Conservation (phyloP, 2,888 invertebrate species). For the Eilema caniola region DNA sequence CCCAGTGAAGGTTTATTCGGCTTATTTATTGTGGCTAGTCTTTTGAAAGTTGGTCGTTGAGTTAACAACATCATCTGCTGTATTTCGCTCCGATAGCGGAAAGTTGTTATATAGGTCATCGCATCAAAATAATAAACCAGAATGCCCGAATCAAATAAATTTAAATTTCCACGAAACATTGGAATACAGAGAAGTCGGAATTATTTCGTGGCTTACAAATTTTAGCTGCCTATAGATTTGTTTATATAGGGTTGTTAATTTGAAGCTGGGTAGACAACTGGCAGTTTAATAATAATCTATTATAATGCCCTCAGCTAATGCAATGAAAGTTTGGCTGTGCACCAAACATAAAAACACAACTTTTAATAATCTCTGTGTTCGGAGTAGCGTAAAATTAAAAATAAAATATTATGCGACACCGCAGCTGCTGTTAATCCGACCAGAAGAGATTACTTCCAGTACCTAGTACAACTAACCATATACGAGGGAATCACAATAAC, state of each 20-base stretch:
- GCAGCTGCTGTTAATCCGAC: slow-evolving; percentile 66
- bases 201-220: slow-evolving; percentile 19
- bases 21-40: slow-evolving; percentile 48
- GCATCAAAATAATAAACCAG: slow-evolving; percentile 26
- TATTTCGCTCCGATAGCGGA: slow-evolving; percentile 34
- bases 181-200: slow-evolving; percentile 9
- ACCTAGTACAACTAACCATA: slow-evolving; percentile 55
- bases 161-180: slow-evolving; percentile 28
- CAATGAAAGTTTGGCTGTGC: slow-evolving; percentile 56
- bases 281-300: slow-evolving; percentile 46
- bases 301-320: slow-evolving; percentile 43
- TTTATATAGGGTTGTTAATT: slow-evolving; percentile 24
- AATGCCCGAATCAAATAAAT: slow-evolving; percentile 15
- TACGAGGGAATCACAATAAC: slow-evolving; percentile 46
- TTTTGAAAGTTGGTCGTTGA: slow-evolving; percentile 46
- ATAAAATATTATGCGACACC: slow-evolving; percentile 74
- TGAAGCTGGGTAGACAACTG: slow-evolving; percentile 19
- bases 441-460: slow-evolving; percentile 55
- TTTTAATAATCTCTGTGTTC: slow-evolving; percentile 63
- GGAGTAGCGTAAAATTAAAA: slow-evolving; percentile 73
- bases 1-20: slow-evolving; percentile 42
- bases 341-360: slow-evolving; percentile 63
- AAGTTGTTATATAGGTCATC: slow-evolving; percentile 34
- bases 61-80: slow-evolving; percentile 38
- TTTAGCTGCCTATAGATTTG: slow-evolving; percentile 15